Evolutionary conservation across 2,888 invertebrate species (phyloP), one percentile per base, ranked within the genome.

Genomic region (Nudaria mundana): DNA sequence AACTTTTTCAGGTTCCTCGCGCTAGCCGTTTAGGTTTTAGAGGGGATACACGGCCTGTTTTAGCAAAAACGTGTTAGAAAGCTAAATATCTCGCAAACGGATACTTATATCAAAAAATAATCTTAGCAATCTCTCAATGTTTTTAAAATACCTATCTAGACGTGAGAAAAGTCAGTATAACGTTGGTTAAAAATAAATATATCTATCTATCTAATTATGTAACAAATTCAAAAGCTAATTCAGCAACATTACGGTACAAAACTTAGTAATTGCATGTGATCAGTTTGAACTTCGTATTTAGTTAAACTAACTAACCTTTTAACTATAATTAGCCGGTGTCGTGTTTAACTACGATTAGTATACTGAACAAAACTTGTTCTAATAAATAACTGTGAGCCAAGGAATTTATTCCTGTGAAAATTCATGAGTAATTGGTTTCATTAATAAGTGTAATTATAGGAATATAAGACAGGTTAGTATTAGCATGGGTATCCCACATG

Each of bases 231-330:
- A 15, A 47, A 34, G 13, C 32, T 44, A 41, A 44, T 41, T 32
- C 33, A 25, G 24, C 12, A 14, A 28, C 22, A 44, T 44, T 44
- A 49, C 8, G 25, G 42, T 40, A 38, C 37, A 28, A 22, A 45
- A 58, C 36, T 59, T 59, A 50, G 44, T 59, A 60, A 59, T 56
- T 48, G 38, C n/a, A 33, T 22, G 22, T 15, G 15, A 44, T 44
- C 22, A 22, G 7, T 40, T 12, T 20, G 36, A 44, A 56, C 35
- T 49, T 56, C 40, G 42, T 47, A 39, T 56, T 48, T 55, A 52
- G 49, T 37, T 29, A 37, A 48, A 42, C 48, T 25, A 56, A 44
- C 24, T 14, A 36, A 41, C 28, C 18, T 44, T n/a, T 40, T 40
- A 31, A 40, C 42, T 39, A 39, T 46, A 48, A 56, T 48, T 52